Percentiles rank a stretch among this genome's conserved stretches.
phyloP scores from a whole-genome alignment of 2,113 vertebrate genomes.

The Grallaria varia region DNA sequence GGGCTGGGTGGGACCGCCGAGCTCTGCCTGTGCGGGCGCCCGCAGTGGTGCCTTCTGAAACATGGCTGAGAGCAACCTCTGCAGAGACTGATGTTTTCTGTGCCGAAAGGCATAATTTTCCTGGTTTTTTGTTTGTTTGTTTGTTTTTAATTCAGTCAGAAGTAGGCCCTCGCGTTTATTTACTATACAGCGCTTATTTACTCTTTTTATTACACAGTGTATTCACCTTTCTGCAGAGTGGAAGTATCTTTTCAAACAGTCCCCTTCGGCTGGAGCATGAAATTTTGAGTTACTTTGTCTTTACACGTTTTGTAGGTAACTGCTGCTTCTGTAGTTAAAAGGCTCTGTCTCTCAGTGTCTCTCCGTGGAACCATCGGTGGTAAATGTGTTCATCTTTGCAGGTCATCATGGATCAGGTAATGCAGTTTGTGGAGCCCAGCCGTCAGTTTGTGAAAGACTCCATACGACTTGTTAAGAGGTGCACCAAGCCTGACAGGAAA shows the following conservation, averaged over 20 bases:
- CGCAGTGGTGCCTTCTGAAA: background rate
- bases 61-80: background rate
- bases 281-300: background rate
- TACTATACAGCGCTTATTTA: too few species aligned
- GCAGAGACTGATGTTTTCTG: background rate
- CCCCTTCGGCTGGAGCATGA: background rate
- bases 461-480: constrained; percentile 96
- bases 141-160: too few species aligned
- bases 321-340: background rate
- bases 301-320: background rate
- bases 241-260: background rate
- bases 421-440: constrained; percentile 97
- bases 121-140: fast-evolving
- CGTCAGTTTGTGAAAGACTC: constrained; percentile 98
- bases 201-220: too few species aligned
- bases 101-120: background rate
- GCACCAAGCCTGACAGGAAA: constrained; percentile 98
- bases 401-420: constrained; percentile 92
- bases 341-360: fast-evolving
- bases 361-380: fast-evolving
- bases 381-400: background rate
- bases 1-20: too few species aligned
- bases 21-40: too few species aligned
- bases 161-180: background rate
- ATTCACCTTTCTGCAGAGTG: background rate